Percentiles rank a stretch among this genome's conserved stretches.
Evolutionary conservation across 2,888 invertebrate genomes (phyloP).

Genomic region (Stenotaenia linearis): DNA sequence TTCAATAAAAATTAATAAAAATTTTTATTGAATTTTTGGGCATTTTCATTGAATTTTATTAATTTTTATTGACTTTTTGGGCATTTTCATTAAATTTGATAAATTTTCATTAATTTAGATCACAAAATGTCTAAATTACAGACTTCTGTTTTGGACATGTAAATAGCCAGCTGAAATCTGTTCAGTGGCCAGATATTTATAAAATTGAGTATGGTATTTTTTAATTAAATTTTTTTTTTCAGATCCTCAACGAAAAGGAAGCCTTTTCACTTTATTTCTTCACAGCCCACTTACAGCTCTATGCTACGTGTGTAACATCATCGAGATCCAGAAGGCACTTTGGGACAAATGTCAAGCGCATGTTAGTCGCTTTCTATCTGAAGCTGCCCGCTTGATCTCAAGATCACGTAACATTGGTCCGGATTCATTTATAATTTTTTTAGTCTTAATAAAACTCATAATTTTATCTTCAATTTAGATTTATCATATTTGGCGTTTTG

Average conservation of each 20-base stretch:
- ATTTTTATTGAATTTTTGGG: too few relatives aligned
- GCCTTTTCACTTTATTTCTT: conserved; percentile 88
- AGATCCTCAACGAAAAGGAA: conserved; percentile 63
- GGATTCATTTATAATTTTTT: conserved; percentile 40
- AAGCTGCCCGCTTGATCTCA: conserved; percentile 75
- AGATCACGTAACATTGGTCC: conserved; percentile 71
- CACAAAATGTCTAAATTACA: too few relatives aligned
- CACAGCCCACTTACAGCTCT: conserved; percentile 89
- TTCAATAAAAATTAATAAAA: too few relatives aligned
- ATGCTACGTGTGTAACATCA: conserved; percentile 83
- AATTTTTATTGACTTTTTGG: too few relatives aligned
- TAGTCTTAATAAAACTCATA: background rate
- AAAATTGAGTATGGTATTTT: too few relatives aligned
- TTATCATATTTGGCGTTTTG: conserved; percentile 68
- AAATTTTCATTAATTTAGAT: too few relatives aligned
- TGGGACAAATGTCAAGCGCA: conserved; percentile 87
- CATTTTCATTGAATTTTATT: too few relatives aligned
- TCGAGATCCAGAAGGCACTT: conserved; percentile 72
- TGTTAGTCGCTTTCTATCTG: conserved; percentile 81
- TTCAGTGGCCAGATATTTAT: too few relatives aligned
- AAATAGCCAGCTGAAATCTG: too few relatives aligned
- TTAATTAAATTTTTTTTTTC: conserved; percentile 42
- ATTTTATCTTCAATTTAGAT: conserved; percentile 43
- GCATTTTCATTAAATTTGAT: too few relatives aligned
- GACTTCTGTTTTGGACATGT: too few relatives aligned